Evolutionary conservation across 2,888 invertebrate species (phyloP), one percentile per base, ranked within the genome.

Genomic region (Chirona hameri): DNA sequence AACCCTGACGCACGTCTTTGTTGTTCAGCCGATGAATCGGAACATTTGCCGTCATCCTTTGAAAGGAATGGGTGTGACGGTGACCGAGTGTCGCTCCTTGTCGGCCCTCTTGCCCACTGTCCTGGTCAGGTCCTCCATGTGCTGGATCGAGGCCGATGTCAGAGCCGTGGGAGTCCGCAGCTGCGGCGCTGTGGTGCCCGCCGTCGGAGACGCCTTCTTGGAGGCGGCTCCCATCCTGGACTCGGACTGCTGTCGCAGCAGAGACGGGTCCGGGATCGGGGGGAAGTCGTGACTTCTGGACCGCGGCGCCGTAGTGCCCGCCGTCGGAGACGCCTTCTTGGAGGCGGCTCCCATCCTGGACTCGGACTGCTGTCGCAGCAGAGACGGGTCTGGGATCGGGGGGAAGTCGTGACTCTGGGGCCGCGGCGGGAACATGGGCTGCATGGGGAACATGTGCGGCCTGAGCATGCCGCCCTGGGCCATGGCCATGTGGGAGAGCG

Each of bases 51-150:
- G 24, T 60, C 21, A 60, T 7, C 65, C 65, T n/a, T 65, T 65
- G 14, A 65, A 65, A n/a, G 65, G 65, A n/a, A 65, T 27, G n/a
- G 65, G 5, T 24, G 65, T 65, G 27, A 65, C n/a, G n/a, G 65
- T 65, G 65, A 65, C 65, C n/a, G 65, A 65, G 65, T 65, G 65
- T 27, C 65, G n/a, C 65, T 65, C n/a, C n/a, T n/a, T n/a, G n/a
- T 65, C 65, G n/a, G n/a, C 10, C 65, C 65, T 24, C 65, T 65
- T 65, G n/a, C 65, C 65, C n/a, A 65, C 5, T 2, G 65, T 65
- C 65, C 65, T 24, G n/a, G 27, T 65, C n/a, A 65, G 65, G 65
- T 65, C 65, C 65, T 65, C 65, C 65, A 65, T 65, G 65, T 65
- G 65, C 65, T 65, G 65, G 65, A 65, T 65, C 27, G 65, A 65